phyloP scores from a whole-genome alignment of 92 coral and sea anemone species.

The Umimayanthus chanpuru region DNA sequence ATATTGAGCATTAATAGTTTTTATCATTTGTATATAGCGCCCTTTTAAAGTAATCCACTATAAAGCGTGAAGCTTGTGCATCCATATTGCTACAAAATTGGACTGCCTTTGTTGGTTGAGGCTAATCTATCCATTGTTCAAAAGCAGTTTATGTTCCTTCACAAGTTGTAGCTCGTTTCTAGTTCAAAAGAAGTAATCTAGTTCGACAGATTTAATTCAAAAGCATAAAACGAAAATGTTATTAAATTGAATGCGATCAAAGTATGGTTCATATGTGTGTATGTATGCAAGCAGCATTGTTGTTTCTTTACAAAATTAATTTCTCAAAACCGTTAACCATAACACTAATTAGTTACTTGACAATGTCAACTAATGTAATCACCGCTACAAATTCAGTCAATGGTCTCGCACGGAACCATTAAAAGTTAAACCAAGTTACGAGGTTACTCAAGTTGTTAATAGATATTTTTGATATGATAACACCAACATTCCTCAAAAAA shows the following conservation, averaged over 20 bases:
- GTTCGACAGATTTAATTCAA: no score
- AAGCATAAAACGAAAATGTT: not conserved
- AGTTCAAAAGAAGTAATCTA: not conserved
- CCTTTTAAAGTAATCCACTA: not conserved
- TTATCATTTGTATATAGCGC: no score
- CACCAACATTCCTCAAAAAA: not conserved
- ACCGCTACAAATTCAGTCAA: not conserved
- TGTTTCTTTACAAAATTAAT: not conserved
- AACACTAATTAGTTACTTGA: not conserved
- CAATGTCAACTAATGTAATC: not conserved
- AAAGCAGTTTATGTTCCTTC: not conserved
- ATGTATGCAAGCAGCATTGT: not conserved
- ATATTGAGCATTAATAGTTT: not conserved
- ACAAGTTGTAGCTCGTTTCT: not conserved
- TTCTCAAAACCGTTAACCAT: not conserved
- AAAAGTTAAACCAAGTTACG: no score
- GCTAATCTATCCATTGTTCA: not conserved
- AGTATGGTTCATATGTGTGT: no score
- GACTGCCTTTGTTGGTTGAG: no score
- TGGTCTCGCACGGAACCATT: not conserved
- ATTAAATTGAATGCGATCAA: not conserved
- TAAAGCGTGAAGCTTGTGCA: not conserved
- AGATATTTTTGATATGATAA: not conserved
- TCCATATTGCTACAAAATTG: not conserved
- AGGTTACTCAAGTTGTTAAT: not conserved